Base-by-base conservation (phyloP, 1,140 invertebrate species). In the Drosophila ananassae region DNA sequence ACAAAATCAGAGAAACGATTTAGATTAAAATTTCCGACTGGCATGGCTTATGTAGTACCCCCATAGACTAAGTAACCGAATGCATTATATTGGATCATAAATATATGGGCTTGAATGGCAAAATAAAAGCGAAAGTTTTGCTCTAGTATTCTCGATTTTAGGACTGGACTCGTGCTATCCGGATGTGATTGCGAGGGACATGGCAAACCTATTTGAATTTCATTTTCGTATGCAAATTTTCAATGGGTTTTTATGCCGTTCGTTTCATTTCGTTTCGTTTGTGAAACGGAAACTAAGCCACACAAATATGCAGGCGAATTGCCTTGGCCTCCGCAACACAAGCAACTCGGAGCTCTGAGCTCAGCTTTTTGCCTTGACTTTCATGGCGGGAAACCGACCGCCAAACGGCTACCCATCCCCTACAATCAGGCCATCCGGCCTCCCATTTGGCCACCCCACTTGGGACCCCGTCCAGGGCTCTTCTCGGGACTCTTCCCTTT, bases 141-240 rank as follows among this genome's bases (percentile, higher is more conserved):
- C 51, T 34, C 34, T 28, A 50, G 61, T 73, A 73, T 55, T 50
- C 44, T 44, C 32, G n/a, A 28, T 53, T 24, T 63, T 56, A 17
- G 5, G 17, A 30, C 54, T 22, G 48, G 55, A 52, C 55, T n/a
- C 1, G 10, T 12, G 4, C 34, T 61, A 51, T 32, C 39, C 53
- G 56, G 28, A 51, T 76, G 62, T 52, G 51, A 67, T 57, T 71
- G 57, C 58, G 41, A 48, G 46, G 60, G 77, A 84, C 77, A 79
- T 71, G 67, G 54, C 51, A 87, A 75, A 10, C 82, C 74, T 69
- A 87, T 87, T 87, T 87, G 82, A 87, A 82, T 87, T 84, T 84
- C 77, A 84, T 84, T 87, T 87, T 87, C 71, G 75, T 87, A 87
- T 87, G 82, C 78, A 87, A 87, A 87, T 87, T 87, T 82, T 79